Percentiles rank a stretch among this genome's conserved stretches.
These are phyloP conservation scores for Papilio machaon DNA, from an alignment of 1,140 invertebrate species.

Conservation along the genomic window DNA sequence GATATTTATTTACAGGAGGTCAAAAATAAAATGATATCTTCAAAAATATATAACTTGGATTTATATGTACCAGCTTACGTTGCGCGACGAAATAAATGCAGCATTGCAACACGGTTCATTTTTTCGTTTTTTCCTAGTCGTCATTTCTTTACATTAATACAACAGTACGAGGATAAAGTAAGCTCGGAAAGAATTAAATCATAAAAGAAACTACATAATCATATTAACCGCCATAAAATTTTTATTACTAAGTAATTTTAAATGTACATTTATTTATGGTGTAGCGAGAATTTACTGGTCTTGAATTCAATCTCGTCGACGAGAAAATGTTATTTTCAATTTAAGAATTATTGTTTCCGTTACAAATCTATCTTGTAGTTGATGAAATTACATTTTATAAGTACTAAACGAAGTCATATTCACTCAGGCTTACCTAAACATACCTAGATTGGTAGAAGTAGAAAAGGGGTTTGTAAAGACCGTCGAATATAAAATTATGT, in stretches of 20 bases:
- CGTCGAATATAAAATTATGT: neutral
- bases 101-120: constrained; percentile 24
- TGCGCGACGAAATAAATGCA: constrained; percentile 32
- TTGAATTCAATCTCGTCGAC: neutral
- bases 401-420: too few species aligned
- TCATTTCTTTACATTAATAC: constrained; percentile 35
- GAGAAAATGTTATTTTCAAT: neutral
- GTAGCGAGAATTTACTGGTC: neutral
- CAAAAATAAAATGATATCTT: constrained; percentile 10
- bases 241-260: neutral
- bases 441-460: neutral
- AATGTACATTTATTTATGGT: neutral
- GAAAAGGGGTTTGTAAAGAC: neutral
- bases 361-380: neutral
- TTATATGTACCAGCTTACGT: constrained; percentile 28
- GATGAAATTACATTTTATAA: too few species aligned
- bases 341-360: neutral
- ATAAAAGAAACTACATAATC: neutral
- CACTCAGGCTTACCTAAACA: neutral
- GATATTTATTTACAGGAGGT: neutral
- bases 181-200: constrained; percentile 30
- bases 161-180: constrained; percentile 31
- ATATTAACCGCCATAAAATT: neutral
- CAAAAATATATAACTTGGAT: constrained; percentile 27
- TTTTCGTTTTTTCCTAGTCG: constrained; percentile 33